Conservation (phyloP, 2,888 invertebrate genomes). For the Lutraria lutraria region DNA sequence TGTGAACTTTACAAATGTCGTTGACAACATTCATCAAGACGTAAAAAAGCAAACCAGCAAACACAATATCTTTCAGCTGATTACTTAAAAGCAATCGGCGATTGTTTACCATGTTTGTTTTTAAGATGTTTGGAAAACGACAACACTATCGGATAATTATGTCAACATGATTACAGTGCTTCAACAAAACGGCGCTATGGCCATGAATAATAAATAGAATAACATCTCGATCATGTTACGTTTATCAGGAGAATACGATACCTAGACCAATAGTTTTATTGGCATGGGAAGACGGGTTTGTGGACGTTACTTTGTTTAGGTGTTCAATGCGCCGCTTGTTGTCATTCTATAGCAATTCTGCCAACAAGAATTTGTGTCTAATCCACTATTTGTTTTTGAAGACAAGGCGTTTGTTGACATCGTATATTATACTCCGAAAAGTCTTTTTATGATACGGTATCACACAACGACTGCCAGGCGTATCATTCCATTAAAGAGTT, state of each 20-base stretch:
- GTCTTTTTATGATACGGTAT: too few species aligned
- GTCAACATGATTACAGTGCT: background rate
- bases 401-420: background rate
- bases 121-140: background rate
- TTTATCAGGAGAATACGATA: background rate
- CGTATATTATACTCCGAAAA: too few species aligned
- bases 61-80: background rate
- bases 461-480: too few species aligned
- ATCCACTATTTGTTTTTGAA: background rate
- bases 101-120: background rate
- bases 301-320: background rate
- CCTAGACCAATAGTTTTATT: background rate
- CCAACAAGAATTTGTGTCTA: background rate
- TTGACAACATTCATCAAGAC: too few species aligned
- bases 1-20: too few species aligned
- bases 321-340: background rate
- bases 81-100: background rate
- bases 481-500: too few species aligned
- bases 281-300: background rate
- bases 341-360: background rate
- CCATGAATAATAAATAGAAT: conserved; percentile 13
- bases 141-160: background rate
- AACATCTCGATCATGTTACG: background rate
- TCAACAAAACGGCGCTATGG: background rate
- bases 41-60: too few species aligned